phyloP scores from a whole-genome alignment of 2,888 invertebrate genomes.

The Rugalucina vietnamica region DNA sequence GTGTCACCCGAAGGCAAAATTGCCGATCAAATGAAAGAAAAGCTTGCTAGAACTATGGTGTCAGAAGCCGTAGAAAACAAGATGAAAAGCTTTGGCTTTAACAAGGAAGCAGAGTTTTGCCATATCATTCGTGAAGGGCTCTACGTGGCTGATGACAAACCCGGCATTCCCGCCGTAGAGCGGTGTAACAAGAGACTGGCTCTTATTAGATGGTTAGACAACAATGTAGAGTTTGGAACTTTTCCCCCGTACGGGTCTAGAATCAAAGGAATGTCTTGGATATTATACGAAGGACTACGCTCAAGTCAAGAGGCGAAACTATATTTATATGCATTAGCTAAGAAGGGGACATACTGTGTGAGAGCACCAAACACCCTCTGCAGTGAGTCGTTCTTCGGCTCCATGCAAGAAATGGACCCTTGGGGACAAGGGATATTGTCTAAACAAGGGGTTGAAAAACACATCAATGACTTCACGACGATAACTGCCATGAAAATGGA shows the following conservation, averaged over 20 bases:
- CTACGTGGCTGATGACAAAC: conserved; percentile 23
- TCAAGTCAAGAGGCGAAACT: conserved; percentile 26
- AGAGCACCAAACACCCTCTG: conserved; percentile 44
- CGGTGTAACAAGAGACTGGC: not conserved
- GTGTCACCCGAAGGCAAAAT: conserved; percentile 33
- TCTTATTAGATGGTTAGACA: conserved; percentile 12
- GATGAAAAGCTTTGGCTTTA: conserved; percentile 6
- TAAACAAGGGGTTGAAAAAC: conserved; percentile 35
- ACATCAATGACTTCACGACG: conserved; percentile 39
- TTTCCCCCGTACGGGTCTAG: conserved; percentile 25
- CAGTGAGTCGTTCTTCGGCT: conserved; percentile 33
- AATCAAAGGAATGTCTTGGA: conserved; percentile 26
- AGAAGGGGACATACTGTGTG: conserved; percentile 45
- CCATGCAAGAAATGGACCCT: conserved; percentile 52
- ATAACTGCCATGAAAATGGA: conserved; percentile 42
- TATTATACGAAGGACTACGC: conserved; percentile 28
- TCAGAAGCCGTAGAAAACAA: not conserved
- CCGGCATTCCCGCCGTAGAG: not conserved
- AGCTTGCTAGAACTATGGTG: conserved; percentile 13
- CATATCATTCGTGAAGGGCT: conserved; percentile 11
- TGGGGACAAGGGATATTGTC: conserved; percentile 44
- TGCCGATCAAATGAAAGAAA: conserved; percentile 30
- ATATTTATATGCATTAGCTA: conserved; percentile 32
- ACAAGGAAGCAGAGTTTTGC: conserved; percentile 24
- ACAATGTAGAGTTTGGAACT: conserved; percentile 27